A percentile compares a stretch with the other conserved stretches of the same genome.
Conservation (phyloP, 37 sponge, comb jelly and placozoan genomes). For the Amphimedon queenslandica region DNA sequence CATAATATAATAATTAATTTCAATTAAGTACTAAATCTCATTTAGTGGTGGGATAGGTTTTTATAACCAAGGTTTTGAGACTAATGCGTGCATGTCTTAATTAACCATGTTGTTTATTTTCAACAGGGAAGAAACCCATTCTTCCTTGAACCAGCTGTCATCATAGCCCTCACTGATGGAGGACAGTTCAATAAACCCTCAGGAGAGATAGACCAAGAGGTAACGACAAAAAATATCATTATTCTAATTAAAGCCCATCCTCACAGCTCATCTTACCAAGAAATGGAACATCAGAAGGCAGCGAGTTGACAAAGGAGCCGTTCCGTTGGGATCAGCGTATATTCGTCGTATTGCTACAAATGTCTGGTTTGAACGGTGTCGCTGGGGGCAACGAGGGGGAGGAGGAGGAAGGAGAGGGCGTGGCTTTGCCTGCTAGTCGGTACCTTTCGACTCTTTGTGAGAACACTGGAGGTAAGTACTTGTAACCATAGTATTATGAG, state of each 20-base stretch:
- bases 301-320: constrained; percentile 82
- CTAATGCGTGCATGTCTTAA: no score
- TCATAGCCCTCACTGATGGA: constrained; percentile 91
- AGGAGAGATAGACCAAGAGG: constrained; percentile 53
- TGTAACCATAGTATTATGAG: no score
- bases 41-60: no score
- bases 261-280: constrained; percentile 10
- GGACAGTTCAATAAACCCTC: constrained; percentile 49
- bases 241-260: background rate
- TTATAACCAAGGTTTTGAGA: no score
- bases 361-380: constrained; percentile 69
- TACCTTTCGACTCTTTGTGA: constrained; percentile 75
- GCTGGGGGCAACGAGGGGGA: constrained; percentile 1
- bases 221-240: no score
- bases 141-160: constrained; percentile 92
- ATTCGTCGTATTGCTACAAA: constrained; percentile 77
- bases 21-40: no score
- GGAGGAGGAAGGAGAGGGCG: background rate
- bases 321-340: constrained; percentile 99
- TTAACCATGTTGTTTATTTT: no score
- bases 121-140: constrained; percentile 95
- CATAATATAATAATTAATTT: no score
- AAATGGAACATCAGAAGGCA: constrained; percentile 15
- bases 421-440: background rate
- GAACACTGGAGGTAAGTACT: constrained; percentile 83